Conservation (phyloP, 2,888 invertebrate genomes). For the Drepanosiphum platanoidis region DNA sequence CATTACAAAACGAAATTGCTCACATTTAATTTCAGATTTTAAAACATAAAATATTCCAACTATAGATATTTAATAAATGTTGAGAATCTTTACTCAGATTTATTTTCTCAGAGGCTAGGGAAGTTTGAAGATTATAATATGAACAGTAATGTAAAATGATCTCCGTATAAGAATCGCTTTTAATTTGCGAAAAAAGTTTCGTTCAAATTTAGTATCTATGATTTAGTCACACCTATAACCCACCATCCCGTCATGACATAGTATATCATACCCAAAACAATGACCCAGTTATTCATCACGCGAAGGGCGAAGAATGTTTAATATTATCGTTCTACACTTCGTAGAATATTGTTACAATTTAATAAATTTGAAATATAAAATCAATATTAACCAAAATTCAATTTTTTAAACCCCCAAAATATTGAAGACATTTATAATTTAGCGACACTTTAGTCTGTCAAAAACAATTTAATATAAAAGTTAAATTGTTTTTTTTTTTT, state of each 20-base stretch:
- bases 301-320: background rate
- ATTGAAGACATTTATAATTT: background rate
- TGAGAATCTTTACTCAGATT: background rate
- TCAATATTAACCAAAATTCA: background rate
- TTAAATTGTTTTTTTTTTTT: too few species aligned
- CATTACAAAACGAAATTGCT: background rate
- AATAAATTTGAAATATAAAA: background rate
- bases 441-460: background rate
- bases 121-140: background rate
- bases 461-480: too few species aligned
- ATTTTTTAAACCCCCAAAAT: background rate
- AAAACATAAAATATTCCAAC: background rate
- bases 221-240: background rate
- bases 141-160: background rate
- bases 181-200: background rate
- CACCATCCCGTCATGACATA: background rate
- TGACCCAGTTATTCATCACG: background rate
- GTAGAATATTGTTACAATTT: background rate
- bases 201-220: background rate
- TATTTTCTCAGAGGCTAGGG: background rate
- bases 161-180: background rate
- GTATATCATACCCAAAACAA: background rate
- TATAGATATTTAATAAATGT: background rate
- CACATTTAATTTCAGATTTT: background rate
- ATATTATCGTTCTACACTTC: background rate